Evolutionary conservation across 2,888 invertebrate genomes (phyloP).

Genomic region (Psylliodes chrysocephalus): DNA sequence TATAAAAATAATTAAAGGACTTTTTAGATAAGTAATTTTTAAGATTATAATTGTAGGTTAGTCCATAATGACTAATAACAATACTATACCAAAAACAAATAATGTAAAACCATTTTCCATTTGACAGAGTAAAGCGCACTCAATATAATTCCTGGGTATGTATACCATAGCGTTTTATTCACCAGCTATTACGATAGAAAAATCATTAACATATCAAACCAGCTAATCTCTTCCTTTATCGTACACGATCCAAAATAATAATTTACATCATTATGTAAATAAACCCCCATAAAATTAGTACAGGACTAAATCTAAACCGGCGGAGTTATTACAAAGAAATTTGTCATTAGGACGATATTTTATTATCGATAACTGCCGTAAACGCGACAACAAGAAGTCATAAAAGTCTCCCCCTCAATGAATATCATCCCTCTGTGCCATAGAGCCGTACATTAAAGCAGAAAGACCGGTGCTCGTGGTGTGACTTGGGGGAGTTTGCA

Average conservation of each 20-base stretch:
- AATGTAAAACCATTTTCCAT: too few relatives aligned
- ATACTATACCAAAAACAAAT: too few relatives aligned
- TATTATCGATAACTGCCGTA: slow-evolving; percentile 52
- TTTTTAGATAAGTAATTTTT: too few relatives aligned
- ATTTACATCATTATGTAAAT: slow-evolving; percentile 29
- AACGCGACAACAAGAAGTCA: slow-evolving; percentile 56
- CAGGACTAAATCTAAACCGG: slow-evolving; percentile 23
- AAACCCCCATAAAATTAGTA: slow-evolving; percentile 37
- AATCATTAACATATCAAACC: neutral
- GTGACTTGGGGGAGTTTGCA: slow-evolving; percentile 39
- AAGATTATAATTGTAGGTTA: too few relatives aligned
- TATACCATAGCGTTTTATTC: neutral
- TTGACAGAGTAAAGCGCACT: neutral
- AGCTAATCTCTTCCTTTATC: neutral
- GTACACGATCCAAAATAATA: neutral
- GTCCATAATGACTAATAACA: too few relatives aligned
- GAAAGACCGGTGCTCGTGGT: slow-evolving; percentile 35
- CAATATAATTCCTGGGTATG: too few relatives aligned
- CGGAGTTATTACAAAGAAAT: slow-evolving; percentile 45
- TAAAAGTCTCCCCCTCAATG: slow-evolving; percentile 51
- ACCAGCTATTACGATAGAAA: neutral
- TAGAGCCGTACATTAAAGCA: slow-evolving; percentile 30
- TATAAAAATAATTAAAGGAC: too few relatives aligned
- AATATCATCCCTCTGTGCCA: slow-evolving; percentile 45
- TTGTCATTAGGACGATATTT: slow-evolving; percentile 52